Evolutionary conservation across 2,888 invertebrate genomes (phyloP), one percentile per base, ranked within the genome.

Genomic region (Leucozona laternaria): DNA sequence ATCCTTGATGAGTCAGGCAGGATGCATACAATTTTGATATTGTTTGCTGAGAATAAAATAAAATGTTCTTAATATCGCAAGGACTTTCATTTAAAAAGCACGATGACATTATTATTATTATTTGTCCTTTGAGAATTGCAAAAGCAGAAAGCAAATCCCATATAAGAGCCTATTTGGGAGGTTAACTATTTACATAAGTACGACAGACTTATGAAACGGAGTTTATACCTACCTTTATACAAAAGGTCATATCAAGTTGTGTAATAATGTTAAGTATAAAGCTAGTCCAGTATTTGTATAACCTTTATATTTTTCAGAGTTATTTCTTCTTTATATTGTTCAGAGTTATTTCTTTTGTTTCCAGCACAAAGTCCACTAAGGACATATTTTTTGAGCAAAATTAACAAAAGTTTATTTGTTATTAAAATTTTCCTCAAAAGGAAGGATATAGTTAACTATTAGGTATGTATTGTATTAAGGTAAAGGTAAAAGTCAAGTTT

Each of bases 11-110:
- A 71, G 22, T 62, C 53, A 68, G 43, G 17, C 53, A 68, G 43
- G 17, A 40, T 70, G 68, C 76, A 68, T 68, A 22, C 79, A 80
- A 45, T 78, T 78, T 68, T 72, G 68, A 83, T 55, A 62, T 57
- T 77, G 58, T 68, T 77, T 48, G 43, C 43, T 45, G 37, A 53
- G 45, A 79, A 79, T 73, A 73, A 78, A 78, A 78, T 68, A 68
- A 43, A 68, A 60, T 75, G n/a, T 43, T 43, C 48, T 68, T 55
- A 28, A 64, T 66, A 72, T 50, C 11, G 50, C 50, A 37, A 25
- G 50, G 68, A 25, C 20, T 53, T 50, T 68, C 34, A 66, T 66
- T 50, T 34, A 22, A 34, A 57, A 13, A 17, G 25, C 11, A 31
- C 13, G 50, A 37, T 37, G 68, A 68, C 34, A 53, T 53, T 68